These are phyloP conservation scores for Emmelina monodactyla DNA, from an alignment of 2,888 invertebrate genomes.

Conservation along the genomic window DNA sequence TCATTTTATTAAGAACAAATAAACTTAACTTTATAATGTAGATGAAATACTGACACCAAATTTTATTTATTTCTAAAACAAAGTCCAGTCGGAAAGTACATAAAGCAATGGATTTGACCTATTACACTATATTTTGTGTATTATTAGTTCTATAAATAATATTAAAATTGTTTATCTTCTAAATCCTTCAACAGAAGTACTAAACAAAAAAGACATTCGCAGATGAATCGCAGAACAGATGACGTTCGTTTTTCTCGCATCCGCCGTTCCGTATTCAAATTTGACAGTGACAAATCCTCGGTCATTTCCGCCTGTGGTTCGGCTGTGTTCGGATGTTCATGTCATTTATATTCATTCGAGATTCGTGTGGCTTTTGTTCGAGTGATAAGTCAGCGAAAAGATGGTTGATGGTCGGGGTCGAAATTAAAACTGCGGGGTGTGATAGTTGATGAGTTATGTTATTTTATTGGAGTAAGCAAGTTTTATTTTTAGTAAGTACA, in stretches of 20 bases:
- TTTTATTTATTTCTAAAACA: no score
- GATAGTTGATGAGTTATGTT: not conserved
- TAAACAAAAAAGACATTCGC: not conserved
- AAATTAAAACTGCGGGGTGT: slow-evolving; percentile 25
- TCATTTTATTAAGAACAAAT: no score
- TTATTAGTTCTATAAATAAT: no score
- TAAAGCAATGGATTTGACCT: no score
- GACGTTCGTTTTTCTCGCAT: slow-evolving; percentile 56
- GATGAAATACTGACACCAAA: no score
- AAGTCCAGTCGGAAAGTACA: no score
- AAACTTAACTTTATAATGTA: no score
- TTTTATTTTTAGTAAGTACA: not conserved
- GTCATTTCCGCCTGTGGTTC: slow-evolving; percentile 43
- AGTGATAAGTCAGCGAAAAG: slow-evolving; percentile 34
- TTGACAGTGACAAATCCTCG: slow-evolving; percentile 60
- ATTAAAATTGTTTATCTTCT: slow-evolving; percentile 1
- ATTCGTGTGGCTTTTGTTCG: slow-evolving; percentile 35
- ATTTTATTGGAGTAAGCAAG: not conserved
- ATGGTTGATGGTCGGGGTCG: slow-evolving; percentile 30
- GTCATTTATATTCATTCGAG: slow-evolving; percentile 58
- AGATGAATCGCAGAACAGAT: slow-evolving; percentile 32
- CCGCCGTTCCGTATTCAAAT: slow-evolving; percentile 56
- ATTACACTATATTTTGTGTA: no score
- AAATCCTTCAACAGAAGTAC: not conserved
- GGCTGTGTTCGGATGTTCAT: slow-evolving; percentile 39